Evolutionary conservation across 2,113 vertebrate genomes (phyloP).

Genomic region (Solenodon paradoxus): DNA sequence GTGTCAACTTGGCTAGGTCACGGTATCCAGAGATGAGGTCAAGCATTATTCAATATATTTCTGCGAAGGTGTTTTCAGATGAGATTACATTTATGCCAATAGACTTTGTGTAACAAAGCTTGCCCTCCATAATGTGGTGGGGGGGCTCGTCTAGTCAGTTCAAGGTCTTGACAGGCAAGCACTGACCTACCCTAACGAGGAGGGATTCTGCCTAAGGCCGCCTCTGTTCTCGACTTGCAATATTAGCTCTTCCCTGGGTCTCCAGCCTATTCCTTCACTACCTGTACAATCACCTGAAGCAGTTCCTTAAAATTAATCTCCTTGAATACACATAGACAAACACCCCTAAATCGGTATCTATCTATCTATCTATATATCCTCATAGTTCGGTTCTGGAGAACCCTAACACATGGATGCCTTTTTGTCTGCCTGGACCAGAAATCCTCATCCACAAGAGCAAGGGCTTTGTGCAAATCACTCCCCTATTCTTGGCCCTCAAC

Average conservation of each 20-base stretch:
- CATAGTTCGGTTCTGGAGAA: neutral
- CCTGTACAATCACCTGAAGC: neutral
- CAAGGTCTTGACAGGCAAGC: neutral
- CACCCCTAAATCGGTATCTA: neutral
- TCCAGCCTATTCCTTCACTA: neutral
- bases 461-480: neutral
- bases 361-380: neutral
- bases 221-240: neutral
- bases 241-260: neutral
- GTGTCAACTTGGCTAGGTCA: neutral
- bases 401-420: neutral
- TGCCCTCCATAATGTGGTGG: neutral
- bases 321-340: neutral
- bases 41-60: neutral
- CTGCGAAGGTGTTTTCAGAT: neutral
- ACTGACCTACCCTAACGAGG: neutral
- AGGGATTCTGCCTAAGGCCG: neutral
- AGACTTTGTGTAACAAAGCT: neutral
- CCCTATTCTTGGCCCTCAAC: neutral
- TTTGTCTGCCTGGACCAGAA: neutral
- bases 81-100: neutral
- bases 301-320: neutral
- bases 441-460: neutral
- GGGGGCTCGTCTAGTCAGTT: neutral
- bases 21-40: neutral